Percentiles rank a stretch among this genome's conserved stretches.
These are phyloP conservation scores for Capitella teleta DNA, from an alignment of 1,140 invertebrate genomes.

Conservation along the genomic window DNA sequence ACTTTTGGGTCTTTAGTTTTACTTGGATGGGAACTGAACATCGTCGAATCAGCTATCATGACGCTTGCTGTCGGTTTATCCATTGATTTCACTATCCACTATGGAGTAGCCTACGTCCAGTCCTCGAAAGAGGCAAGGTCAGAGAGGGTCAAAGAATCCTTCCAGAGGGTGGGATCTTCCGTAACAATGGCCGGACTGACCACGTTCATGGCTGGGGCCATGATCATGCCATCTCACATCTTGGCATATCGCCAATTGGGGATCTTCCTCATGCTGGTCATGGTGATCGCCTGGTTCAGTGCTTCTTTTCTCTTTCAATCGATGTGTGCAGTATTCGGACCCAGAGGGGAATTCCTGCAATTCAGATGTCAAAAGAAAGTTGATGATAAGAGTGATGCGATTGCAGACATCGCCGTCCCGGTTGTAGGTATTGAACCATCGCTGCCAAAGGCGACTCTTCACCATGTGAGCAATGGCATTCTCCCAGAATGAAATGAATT, in stretches of 20 bases:
- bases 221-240: slow-evolving; percentile 76
- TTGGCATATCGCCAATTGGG: slow-evolving; percentile 91
- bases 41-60: slow-evolving; percentile 87
- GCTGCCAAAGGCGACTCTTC: too few species aligned
- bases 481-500: too few species aligned
- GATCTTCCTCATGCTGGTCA: slow-evolving; percentile 79
- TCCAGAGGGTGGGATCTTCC: slow-evolving; percentile 71
- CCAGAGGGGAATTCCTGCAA: slow-evolving; percentile 20
- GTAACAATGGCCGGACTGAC: slow-evolving; percentile 86
- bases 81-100: slow-evolving; percentile 92
- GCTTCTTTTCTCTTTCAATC: slow-evolving; percentile 86
- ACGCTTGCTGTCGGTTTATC: slow-evolving; percentile 89
- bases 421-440: too few species aligned
- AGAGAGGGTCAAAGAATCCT: slow-evolving; percentile 38
- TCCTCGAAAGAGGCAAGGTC: slow-evolving; percentile 41
- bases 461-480: too few species aligned
- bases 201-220: slow-evolving; percentile 74
- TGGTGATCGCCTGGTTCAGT: slow-evolving; percentile 81
- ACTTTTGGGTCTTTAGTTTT: slow-evolving; percentile 74
- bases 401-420: too few species aligned
- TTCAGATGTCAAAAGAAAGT: not conserved
- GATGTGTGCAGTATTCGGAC: slow-evolving; percentile 53
- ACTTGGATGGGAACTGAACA: slow-evolving; percentile 85
- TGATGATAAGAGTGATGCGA: too few species aligned
- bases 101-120: slow-evolving; percentile 69